These are phyloP conservation scores for Mylabris sibirica DNA, from an alignment of 2,888 invertebrate species.

Conservation along the genomic window DNA sequence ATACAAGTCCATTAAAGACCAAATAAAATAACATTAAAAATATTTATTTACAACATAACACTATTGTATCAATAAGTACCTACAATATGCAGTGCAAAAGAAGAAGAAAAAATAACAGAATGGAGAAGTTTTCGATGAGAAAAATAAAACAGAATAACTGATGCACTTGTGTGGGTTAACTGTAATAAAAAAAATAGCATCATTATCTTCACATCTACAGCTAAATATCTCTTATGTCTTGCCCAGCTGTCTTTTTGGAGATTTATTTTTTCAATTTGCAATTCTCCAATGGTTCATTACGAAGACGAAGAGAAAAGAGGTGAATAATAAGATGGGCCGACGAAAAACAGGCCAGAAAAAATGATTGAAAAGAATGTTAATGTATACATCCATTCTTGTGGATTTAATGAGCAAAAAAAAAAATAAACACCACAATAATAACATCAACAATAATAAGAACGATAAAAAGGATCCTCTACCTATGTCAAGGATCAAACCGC, in stretches of 20 bases:
- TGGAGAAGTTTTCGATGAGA: background rate
- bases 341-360: background rate
- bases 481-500: conserved; percentile 9
- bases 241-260: background rate
- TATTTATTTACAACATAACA: background rate
- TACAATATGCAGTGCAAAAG: background rate
- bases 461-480: background rate
- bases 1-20: background rate
- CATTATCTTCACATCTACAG: background rate
- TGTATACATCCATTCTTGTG: background rate
- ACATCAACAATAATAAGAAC: background rate
- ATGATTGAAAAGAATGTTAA: background rate
- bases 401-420: background rate
- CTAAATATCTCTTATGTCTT: background rate
- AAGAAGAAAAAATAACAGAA: background rate
- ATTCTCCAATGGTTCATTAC: background rate
- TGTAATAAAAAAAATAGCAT: background rate
- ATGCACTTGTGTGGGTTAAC: background rate
- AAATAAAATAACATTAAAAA: background rate
- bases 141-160: background rate
- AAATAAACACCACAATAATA: background rate
- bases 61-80: background rate
- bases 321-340: background rate
- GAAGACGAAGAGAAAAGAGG: too few relatives aligned
- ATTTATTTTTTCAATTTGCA: background rate